Evolutionary conservation across 2,888 invertebrate genomes (phyloP).

Genomic region (Ommatoiulus sabulosus): DNA sequence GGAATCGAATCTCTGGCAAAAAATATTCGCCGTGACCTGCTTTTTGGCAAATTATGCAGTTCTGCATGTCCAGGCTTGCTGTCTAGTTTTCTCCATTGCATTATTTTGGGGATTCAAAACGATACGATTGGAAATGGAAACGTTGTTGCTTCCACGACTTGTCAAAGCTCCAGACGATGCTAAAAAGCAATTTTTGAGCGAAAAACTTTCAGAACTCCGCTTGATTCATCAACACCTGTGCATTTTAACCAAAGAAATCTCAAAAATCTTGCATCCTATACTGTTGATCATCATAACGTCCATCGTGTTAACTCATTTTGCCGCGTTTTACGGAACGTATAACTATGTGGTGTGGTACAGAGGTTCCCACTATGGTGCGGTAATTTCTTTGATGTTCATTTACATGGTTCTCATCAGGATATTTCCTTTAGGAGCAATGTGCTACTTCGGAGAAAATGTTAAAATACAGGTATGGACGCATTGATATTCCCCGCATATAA

Average conservation of each 20-base stretch:
- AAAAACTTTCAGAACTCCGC: neutral
- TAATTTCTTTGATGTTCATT: neutral
- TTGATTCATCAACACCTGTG: constrained; percentile 31
- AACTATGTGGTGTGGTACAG: neutral
- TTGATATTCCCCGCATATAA: neutral
- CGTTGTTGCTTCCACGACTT: neutral
- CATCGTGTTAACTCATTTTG: neutral
- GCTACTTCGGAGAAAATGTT: neutral
- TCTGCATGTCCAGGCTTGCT: neutral
- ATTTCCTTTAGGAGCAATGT: neutral
- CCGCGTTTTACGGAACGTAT: neutral
- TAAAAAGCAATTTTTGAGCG: neutral
- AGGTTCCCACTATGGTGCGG: neutral
- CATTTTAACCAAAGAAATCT: neutral
- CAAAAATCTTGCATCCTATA: neutral
- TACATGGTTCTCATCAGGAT: neutral
- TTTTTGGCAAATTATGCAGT: neutral
- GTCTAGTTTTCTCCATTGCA: neutral
- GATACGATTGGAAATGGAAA: neutral
- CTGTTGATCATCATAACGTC: constrained; percentile 16
- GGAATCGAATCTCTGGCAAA: neutral
- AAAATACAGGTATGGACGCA: neutral
- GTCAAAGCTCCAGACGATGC: neutral
- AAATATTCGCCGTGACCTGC: neutral
- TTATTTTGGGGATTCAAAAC: neutral